Evolutionary conservation across 2,888 invertebrate genomes (phyloP).

Genomic region (Lapara coniferarum): DNA sequence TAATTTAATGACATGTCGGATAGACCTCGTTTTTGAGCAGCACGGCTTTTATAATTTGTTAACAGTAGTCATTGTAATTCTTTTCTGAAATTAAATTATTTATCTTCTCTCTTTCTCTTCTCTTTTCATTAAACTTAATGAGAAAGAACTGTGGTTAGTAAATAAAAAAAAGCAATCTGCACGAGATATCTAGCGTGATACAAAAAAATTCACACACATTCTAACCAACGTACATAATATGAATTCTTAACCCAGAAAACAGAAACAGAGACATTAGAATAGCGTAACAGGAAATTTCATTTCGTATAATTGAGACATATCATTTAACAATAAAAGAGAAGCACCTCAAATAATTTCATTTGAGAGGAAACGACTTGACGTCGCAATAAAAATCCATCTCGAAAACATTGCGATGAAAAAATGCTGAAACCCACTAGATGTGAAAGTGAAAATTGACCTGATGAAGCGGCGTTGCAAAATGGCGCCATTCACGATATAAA

Average conservation of each 20-base stretch:
- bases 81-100: too few species aligned
- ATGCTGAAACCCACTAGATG: not conserved
- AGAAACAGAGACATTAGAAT: not conserved
- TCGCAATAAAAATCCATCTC: not conserved
- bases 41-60: not conserved
- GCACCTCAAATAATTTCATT: slow-evolving; percentile 16
- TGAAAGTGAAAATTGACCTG: slow-evolving; percentile 13
- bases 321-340: slow-evolving; percentile 12
- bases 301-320: slow-evolving; percentile 11
- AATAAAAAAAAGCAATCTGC: too few species aligned
- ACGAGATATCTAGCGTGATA: too few species aligned
- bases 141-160: too few species aligned
- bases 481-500: slow-evolving; percentile 1
- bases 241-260: not conserved
- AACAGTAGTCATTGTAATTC: too few species aligned
- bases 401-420: not conserved
- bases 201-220: too few species aligned
- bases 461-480: slow-evolving; percentile 15
- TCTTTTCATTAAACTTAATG: too few species aligned
- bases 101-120: too few species aligned
- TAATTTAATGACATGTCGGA: slow-evolving; percentile 1
- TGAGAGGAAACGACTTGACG: not conserved
- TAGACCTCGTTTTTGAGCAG: not conserved
- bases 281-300: slow-evolving; percentile 8
- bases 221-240: not conserved